These are phyloP conservation scores for Baronia brevicornis DNA, from an alignment of 2,888 invertebrate genomes.

Conservation along the genomic window DNA sequence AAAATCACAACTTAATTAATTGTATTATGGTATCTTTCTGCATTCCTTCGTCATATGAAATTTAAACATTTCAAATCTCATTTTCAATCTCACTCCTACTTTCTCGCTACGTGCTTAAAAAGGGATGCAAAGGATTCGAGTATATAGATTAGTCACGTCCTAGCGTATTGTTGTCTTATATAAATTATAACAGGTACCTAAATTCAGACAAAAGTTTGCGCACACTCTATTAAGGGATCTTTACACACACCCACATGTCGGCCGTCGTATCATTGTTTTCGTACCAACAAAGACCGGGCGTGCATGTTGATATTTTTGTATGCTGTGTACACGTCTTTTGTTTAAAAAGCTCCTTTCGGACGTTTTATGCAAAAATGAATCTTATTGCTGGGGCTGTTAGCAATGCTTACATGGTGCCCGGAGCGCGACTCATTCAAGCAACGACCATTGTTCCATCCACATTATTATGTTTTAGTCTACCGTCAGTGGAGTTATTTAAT, in stretches of 20 bases:
- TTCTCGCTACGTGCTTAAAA: no score
- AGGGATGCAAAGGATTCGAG: no score
- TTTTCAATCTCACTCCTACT: no score
- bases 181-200: slow-evolving; percentile 2
- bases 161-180: no score
- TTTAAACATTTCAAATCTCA: no score
- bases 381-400: slow-evolving; percentile 32
- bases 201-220: slow-evolving; percentile 9
- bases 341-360: slow-evolving; percentile 48
- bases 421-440: slow-evolving; percentile 7
- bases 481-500: slow-evolving; percentile 14
- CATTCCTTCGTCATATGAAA: no score
- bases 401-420: slow-evolving; percentile 12
- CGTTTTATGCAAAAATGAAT: slow-evolving; percentile 37
- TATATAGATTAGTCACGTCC: no score
- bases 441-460: slow-evolving; percentile 10
- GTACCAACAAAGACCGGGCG: slow-evolving; percentile 27
- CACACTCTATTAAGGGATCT: slow-evolving; percentile 12
- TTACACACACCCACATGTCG: slow-evolving; percentile 14
- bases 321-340: slow-evolving; percentile 54
- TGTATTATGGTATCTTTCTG: no score
- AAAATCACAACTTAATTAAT: no score
- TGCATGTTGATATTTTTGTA: slow-evolving; percentile 63
- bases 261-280: slow-evolving; percentile 24
- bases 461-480: slow-evolving; percentile 15